Base-by-base conservation (phyloP, 2,113 vertebrate species). In the Rhea americana region DNA sequence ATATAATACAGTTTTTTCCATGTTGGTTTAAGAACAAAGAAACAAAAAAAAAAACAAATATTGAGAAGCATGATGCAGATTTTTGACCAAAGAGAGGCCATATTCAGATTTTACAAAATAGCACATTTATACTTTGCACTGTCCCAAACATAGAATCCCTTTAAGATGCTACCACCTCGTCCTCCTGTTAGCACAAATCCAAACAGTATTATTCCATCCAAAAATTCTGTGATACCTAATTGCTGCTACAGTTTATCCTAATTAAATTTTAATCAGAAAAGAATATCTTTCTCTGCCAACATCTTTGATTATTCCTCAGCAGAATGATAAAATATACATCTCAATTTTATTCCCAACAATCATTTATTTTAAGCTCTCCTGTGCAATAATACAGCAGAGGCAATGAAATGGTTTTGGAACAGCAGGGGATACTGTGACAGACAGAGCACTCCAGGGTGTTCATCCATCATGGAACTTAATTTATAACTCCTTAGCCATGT, bases 1-100 rank as follows among this genome's bases (percentile, higher is more conserved):
- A 94, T 97, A 98, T 97, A 96, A 97, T 98, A 98, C 98, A 98
- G 76, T 96, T 95, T 96, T 97, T 96, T 90, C 94, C 97, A 90
- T 65, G 76, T 94, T 95, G 63, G 73, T 93, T 97, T 94, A 95
- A 96, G 94, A 92, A 97, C 72, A 93, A 90, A 96, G 28, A 91
- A 94, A 89, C 93, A 95, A 91, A 92, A 94, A 97, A 95, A 68
- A 93, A 97, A 96, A 81, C 62, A 81, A 87, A 66, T 94, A 86
- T 50, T 92, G 78, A 97, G 91, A 97, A 95, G 85, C 91, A 96
- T 96, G 77, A 97, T 85, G 82, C 62, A 91, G 95, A 93, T 91
- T 97, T 95, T 96, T 10, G 39, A 94, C 91, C 94, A 94, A 97
- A 97, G 35, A 71, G 45, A 94, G 66, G 84, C 82, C 63, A 94